Evolutionary conservation across 2,888 invertebrate genomes (phyloP).

Genomic region (Phrixothrix hirtus): DNA sequence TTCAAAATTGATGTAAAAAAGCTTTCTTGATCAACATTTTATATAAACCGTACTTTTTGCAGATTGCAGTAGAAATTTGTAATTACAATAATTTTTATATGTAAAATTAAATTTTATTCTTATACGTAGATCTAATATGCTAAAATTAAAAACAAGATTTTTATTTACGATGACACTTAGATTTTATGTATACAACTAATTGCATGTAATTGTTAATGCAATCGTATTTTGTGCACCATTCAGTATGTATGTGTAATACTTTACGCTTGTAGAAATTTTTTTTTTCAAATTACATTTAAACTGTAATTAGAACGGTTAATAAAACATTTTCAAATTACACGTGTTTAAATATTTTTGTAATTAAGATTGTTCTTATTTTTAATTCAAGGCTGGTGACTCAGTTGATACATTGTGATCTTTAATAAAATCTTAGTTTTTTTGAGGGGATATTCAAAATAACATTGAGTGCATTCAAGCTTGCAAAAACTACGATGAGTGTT

Average conservation of each 20-base stretch:
- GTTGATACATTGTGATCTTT: too few species aligned
- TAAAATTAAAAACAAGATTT: background rate
- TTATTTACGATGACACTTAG: conserved; percentile 1
- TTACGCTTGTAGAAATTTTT: conserved; percentile 24
- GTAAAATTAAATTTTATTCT: conserved; percentile 11
- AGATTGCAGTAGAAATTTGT: conserved; percentile 1
- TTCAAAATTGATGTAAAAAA: conserved; percentile 2
- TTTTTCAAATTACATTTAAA: conserved; percentile 24
- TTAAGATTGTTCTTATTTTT: too few species aligned
- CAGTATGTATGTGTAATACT: conserved; percentile 13
- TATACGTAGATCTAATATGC: conserved; percentile 5
- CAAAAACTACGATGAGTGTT: too few species aligned
- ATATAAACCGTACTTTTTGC: conserved; percentile 4
- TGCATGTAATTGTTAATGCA: conserved; percentile 4
- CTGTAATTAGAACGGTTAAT: conserved; percentile 10
- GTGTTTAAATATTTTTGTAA: too few species aligned
- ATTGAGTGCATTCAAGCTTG: too few species aligned
- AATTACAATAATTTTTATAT: conserved; percentile 10
- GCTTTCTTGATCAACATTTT: too few species aligned
- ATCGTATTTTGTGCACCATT: conserved; percentile 4
- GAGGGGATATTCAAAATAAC: too few species aligned
- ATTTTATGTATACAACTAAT: conserved; percentile 6
- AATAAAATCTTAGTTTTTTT: too few species aligned
- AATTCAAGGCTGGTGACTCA: too few species aligned
- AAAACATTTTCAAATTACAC: conserved; percentile 5